A percentile compares a stretch with the other conserved stretches of the same genome.
These are phyloP conservation scores for Ptychadena robeensis DNA, from an alignment of 2,797 vertebrate genomes.

Conservation along the genomic window DNA sequence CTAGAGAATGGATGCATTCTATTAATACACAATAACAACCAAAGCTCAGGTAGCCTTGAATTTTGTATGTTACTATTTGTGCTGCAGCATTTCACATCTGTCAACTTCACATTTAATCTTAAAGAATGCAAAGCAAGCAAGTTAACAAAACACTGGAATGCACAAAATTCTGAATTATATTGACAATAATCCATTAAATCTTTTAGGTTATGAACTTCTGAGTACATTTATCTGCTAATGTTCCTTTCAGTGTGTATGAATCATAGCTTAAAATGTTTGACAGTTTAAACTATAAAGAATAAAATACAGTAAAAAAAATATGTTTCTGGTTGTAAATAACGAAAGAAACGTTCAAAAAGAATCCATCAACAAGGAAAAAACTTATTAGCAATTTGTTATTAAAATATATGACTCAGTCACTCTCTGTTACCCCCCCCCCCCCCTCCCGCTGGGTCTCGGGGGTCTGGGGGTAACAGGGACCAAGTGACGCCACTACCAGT, in stretches of 20 bases:
- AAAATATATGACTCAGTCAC: too few species aligned
- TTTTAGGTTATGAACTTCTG: conserved; percentile 23
- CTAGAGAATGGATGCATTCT: neutral
- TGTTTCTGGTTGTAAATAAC: neutral
- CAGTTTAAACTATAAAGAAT: neutral
- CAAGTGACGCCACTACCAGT: too few species aligned
- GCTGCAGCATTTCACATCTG: neutral
- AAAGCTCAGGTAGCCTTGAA: conserved; percentile 16
- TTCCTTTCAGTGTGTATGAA: conserved; percentile 4
- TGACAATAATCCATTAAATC: conserved; percentile 16
- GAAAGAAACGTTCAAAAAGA: neutral
- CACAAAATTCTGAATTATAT: neutral
- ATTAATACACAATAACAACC: neutral
- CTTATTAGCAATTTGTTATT: too few species aligned
- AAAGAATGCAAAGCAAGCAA: conserved; percentile 17
- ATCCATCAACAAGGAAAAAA: too few species aligned
- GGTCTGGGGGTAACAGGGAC: too few species aligned
- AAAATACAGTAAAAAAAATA: neutral
- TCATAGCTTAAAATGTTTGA: neutral
- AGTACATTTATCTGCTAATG: conserved; percentile 4
- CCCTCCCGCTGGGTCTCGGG: too few species aligned
- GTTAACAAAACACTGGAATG: conserved; percentile 6
- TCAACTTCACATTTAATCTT: conserved; percentile 8
- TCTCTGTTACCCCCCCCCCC: too few species aligned
- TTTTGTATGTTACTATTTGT: neutral